Evolutionary conservation across 2,113 vertebrate species (phyloP), one percentile per base, ranked within the genome.

Genomic region (Pangasianodon hypophthalmus): DNA sequence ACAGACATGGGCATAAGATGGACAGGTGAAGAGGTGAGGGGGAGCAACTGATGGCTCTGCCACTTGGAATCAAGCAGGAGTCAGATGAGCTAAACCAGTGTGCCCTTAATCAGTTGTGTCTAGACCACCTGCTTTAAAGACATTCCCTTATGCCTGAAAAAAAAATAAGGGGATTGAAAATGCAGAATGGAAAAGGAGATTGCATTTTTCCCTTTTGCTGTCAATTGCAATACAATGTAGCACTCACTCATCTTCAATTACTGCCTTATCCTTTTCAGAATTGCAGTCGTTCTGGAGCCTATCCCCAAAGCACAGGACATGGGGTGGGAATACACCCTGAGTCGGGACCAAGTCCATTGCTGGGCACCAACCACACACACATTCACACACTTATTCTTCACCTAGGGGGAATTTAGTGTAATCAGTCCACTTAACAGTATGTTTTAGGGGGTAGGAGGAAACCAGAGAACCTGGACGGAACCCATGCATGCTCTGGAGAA

Each of bases 21-120:
- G 82, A 82, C 80, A 88, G 84, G 83, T 77, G 83, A 67, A 77
- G 16, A 85, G 75, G 88, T 77, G 86, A 87, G 11, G 71, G 26
- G 10, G 56, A 44, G 58, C 82, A 62, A 84, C 82, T 84, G 82
- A 84, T 84, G 56, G 13, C 58, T 84, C 82, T 84, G 56, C 82
- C 82, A 84, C 37, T 84, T 62, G 37, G 56, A 84, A 84, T 84
- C 56, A 84, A 14, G 21, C 21, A 46, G 24, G 41, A 62, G 56
- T 37, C 58, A 58, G 37, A 44, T 46, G 82, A 62, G 37, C 13
- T 60, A 60, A 84, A 84, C 54, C 24, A 62, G 56, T 37, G 56
- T 60, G 21, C 21, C 56, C 56, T 44, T 84, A 84, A 84, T 62
- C 82, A 84, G 56, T 62, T 84, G 82, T 44, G 82, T 44, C 58